phyloP scores from a whole-genome alignment of 2,888 invertebrate species.

The Drosophila kanekoi region DNA sequence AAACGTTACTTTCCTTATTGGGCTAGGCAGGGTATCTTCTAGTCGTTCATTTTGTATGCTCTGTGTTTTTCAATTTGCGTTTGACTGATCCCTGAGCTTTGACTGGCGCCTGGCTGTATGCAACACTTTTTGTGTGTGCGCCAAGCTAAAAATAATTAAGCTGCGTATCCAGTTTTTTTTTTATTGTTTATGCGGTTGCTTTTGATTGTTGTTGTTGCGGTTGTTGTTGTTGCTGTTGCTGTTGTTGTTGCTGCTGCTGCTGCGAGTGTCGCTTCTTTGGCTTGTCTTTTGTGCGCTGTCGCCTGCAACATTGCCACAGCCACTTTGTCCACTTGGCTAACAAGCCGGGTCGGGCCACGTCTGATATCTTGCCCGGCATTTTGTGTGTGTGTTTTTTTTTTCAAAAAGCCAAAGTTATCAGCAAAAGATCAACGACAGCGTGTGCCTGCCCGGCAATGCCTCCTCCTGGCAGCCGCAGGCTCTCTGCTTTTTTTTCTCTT shows the following conservation, averaged over 20 bases:
- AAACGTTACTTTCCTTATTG: too few species aligned
- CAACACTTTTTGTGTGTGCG: constrained; percentile 21
- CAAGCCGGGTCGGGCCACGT: constrained; percentile 26
- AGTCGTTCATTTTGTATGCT: neutral
- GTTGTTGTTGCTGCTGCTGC: constrained; percentile 9
- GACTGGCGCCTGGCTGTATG: constrained; percentile 15
- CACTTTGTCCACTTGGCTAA: constrained; percentile 55
- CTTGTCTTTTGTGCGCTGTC: constrained; percentile 45
- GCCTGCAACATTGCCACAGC: constrained; percentile 55
- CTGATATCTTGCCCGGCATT: constrained; percentile 8
- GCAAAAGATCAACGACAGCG: constrained; percentile 78
- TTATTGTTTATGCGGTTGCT: constrained; percentile 6
- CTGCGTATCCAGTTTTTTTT: constrained; percentile 43
- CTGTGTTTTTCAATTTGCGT: constrained; percentile 22
- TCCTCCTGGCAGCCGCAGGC: constrained; percentile 62
- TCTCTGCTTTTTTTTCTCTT: constrained; percentile 52
- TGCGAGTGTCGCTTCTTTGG: constrained; percentile 34
- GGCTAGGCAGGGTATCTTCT: neutral
- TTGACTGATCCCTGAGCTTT: constrained; percentile 11
- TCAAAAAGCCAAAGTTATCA: constrained; percentile 77
- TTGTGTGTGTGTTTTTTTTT: constrained; percentile 23
- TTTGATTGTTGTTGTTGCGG: constrained; percentile 9
- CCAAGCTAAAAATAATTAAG: constrained; percentile 61
- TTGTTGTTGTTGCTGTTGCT: too few species aligned
- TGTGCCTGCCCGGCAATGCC: constrained; percentile 22